Evolutionary conservation across 2,888 invertebrate genomes (phyloP).

Genomic region (Polyommatus iphigenia): DNA sequence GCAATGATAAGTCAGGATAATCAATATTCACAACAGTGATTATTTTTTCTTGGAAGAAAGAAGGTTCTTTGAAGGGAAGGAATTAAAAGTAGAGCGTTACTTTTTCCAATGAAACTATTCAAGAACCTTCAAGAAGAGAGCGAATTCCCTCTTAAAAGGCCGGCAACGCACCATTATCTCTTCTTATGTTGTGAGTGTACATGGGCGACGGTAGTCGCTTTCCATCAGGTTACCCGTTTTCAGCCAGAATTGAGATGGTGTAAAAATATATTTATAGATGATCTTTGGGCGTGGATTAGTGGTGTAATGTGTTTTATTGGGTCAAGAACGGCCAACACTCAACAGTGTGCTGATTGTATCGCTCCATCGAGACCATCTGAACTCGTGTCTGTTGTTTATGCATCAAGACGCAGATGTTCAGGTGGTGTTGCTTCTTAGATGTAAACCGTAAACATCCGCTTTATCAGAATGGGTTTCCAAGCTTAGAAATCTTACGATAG

Average conservation of each 20-base stretch:
- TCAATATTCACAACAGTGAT: not conserved
- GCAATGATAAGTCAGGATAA: not conserved
- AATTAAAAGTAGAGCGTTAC: no score
- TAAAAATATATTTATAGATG: constrained; percentile 13
- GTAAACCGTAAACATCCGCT: not conserved
- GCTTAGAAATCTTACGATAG: no score
- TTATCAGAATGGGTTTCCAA: not conserved
- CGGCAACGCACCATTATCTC: no score
- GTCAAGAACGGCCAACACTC: constrained; percentile 31
- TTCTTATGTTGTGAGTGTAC: no score
- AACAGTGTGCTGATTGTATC: not conserved
- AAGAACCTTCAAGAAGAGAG: no score
- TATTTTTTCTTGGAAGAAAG: no score
- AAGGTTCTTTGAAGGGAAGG: no score
- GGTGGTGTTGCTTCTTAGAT: not conserved
- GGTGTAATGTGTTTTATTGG: constrained; percentile 34
- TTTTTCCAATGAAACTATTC: no score
- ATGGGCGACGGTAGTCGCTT: no score
- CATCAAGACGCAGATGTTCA: not conserved
- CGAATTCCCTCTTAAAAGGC: no score
- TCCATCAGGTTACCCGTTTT: no score
- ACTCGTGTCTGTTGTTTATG: not conserved
- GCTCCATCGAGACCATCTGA: not conserved
- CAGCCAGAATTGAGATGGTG: not conserved
- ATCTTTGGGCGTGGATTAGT: not conserved